Evolutionary conservation across 2,113 vertebrate species (phyloP), one percentile per base, ranked within the genome.

Genomic region (Lutjanus erythropterus): DNA sequence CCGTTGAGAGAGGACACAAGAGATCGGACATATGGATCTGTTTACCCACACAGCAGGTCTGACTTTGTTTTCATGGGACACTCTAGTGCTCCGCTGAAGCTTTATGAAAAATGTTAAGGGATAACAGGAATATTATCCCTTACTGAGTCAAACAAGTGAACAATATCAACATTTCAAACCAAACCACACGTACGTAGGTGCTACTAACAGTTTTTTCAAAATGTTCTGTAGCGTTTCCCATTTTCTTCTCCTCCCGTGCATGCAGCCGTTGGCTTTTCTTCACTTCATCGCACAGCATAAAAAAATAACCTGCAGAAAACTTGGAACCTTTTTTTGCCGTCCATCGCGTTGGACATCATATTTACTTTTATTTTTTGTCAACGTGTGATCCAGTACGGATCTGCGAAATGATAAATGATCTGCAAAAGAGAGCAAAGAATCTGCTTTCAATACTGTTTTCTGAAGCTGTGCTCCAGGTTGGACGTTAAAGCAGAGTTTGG

Each of bases 1-100:
- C 18, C 8, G 35, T 3, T 10, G 19, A 47, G 4, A 23, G 72
- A 33, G 25, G 21, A 27, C 7, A 16, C 12, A 1, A 4, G 18
- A 53, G n/a, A 37, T 31, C 31, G 14, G 42, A 66, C 69, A 50
- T 33, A 18, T 59, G 61, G 70, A 44, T 42, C 14, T 46, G 47
- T 71, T 78, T 71, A 41, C 12, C 19, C 12, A 1, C 18, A 23
- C 23, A 49, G 62, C 55, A 61, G 65, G 35, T 6, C 19, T 9
- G 5, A 19, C 29, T 46, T 39, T 50, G 64, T 37, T 49, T 59
- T 59, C 41, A 77, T 58, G 62, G 21, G 7, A 25, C 8, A 9
- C 50, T 33, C 37, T 35, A 25, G 39, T 37, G 44, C 25, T 35
- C 11, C 46, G 44, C 19, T 62, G 25, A n/a, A n/a, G 21, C 29